Percentiles rank a stretch among this genome's conserved stretches.
Conservation (phyloP, 37 sponge, comb jelly and placozoan genomes). For the Chondrilla cf. caribensis region DNA sequence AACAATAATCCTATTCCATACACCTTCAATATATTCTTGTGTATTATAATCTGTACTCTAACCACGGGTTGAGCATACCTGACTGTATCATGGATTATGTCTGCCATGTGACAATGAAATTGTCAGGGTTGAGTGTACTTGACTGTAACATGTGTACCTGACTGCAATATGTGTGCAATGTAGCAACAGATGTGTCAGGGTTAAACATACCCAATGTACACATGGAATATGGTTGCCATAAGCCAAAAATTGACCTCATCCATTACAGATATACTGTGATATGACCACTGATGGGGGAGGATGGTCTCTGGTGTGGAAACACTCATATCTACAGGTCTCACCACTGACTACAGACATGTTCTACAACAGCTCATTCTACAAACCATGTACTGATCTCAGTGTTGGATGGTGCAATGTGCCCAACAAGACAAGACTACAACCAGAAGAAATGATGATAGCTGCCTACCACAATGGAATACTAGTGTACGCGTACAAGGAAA, state of each 20-base stretch:
- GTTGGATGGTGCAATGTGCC: constrained; percentile 34
- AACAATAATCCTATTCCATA: no score
- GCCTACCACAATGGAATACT: constrained; percentile 20
- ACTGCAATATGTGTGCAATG: not conserved
- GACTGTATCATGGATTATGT: no score
- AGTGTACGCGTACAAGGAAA: constrained; percentile 21
- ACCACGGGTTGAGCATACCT: no score
- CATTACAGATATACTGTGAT: constrained; percentile 30
- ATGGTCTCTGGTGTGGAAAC: constrained; percentile 33
- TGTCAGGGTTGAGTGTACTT: no score
- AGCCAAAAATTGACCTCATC: no score
- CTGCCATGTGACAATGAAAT: no score
- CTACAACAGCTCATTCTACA: constrained; percentile 13
- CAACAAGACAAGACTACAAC: constrained; percentile 16
- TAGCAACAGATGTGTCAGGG: no score
- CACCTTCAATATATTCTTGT: no score
- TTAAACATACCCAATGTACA: no score
- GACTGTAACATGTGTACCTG: no score
- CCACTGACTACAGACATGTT: constrained; percentile 20
- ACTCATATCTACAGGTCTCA: not conserved
- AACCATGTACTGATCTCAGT: constrained; percentile 3
- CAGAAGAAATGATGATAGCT: constrained; percentile 17
- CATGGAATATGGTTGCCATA: no score
- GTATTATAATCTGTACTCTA: no score
- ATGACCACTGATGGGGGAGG: constrained; percentile 27